Evolutionary conservation across 1,140 invertebrate species (phyloP), one percentile per base, ranked within the genome.

Genomic region (Apis laboriosa): DNA sequence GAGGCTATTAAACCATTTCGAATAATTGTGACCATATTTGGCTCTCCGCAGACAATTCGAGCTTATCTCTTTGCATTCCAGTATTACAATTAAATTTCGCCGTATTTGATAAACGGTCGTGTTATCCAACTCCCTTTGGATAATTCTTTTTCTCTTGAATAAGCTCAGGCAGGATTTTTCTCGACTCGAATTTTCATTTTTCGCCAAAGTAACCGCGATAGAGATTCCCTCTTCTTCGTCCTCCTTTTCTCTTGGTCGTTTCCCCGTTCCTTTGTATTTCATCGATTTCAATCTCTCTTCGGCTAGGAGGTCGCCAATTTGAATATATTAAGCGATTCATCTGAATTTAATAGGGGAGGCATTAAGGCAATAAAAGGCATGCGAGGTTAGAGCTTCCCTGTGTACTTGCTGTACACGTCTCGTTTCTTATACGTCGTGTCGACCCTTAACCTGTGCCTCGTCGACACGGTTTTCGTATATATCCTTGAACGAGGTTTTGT

Each of bases 301-400:
- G 34, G 61, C 49, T 49, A 9, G 21, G 24, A 77, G 60, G 19
- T 24, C 60, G 67, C 61, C 72, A 82, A 77, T 87, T 88, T 77
- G 60, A 78, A 86, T 83, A 28, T 66, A 81, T 75, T 77, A 63
- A 66, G 70, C 75, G 84, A 83, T 71, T 21, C 76, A 55, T 88
- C 79, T 74, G 21, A 76, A 85, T 77, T 64, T 85, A 84, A 88
- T 79, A 64, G n/a, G 72, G 72, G 55, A 77, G 77, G 21, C 43
- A 53, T 71, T 53, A 19, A 24, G 24, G 28, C 19, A 83, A 80
- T 83, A 74, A 87, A 68, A 84, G 60, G 68, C 72, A 77, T 56
- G 73, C 80, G 80, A 82, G 61, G n/a, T 13, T 49, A 13, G 58
- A 66, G 51, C 28, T 7, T 9, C 2, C 1, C 24, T 43, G 21